phyloP scores from a whole-genome alignment of 2,113 vertebrate species.

The Lophius piscatorius region DNA sequence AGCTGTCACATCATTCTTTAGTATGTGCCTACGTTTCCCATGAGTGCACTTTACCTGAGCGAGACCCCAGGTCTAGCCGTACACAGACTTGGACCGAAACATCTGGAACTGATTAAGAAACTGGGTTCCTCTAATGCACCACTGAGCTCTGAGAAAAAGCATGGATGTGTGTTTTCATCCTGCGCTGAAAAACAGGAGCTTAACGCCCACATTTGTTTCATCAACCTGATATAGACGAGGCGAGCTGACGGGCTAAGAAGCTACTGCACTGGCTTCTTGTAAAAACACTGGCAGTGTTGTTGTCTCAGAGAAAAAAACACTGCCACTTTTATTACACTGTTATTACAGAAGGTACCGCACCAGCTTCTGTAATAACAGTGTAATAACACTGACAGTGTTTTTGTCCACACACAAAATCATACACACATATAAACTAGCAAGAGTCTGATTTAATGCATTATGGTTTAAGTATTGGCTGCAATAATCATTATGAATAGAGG shows the following conservation, averaged over 20 bases:
- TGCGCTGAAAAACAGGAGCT: constrained; percentile 30
- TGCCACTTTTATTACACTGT: no score
- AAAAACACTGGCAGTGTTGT: no score
- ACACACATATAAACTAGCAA: no score
- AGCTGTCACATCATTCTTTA: constrained; percentile 4
- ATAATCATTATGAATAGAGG: no score
- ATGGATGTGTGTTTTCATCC: constrained; percentile 27
- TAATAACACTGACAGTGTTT: no score
- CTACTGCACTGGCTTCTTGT: constrained; percentile 22
- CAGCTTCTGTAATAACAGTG: no score
- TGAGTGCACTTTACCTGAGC: constrained; percentile 24
- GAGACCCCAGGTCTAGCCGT: neutral
- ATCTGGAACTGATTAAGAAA: constrained; percentile 63
- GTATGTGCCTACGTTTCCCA: constrained; percentile 45
- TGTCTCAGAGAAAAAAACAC: no score
- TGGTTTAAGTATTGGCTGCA: no score
- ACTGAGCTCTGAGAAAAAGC: constrained; percentile 20
- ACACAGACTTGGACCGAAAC: constrained; percentile 29
- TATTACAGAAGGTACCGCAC: no score
- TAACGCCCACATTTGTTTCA: constrained; percentile 37
- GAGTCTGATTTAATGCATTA: no score
- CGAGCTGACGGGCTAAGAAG: constrained; percentile 14
- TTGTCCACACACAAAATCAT: no score
- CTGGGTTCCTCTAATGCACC: constrained; percentile 7
- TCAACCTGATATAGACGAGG: constrained; percentile 31